Evolutionary conservation across 35 echinoderm and acorn worm genomes (phyloP), one percentile per base, ranked within the genome.

Genomic region (Apostichopus parvimensis): DNA sequence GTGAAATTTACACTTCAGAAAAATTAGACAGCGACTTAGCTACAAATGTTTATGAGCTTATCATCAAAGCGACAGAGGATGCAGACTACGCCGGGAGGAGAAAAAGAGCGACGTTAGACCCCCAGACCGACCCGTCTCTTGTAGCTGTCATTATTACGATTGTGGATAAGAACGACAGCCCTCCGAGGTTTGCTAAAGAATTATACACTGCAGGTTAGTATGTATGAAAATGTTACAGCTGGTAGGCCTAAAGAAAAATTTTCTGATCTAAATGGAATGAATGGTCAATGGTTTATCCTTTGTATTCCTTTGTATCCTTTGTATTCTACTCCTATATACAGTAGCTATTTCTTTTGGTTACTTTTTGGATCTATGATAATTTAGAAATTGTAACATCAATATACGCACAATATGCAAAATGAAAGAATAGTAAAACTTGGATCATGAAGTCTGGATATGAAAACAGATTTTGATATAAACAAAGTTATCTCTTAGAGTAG

Each of bases 121-220:
- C 78, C 13, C 12, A n/a, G 12, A 83, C 10, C 5, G 56, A 84
- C 56, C 81, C 54, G 18, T 58, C 81, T 18, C 55, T 84, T 59
- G 22, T 58, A 15, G 20, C 17, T 6, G 81, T 84, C 53, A 59
- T 13, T 1, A 60, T 84, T 59, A 60, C 17, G 2, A 84, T 84
- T 60, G 81, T 84, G 81, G 81, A 84, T 59, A 6, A 58, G 8
- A 84, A 84, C 23, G 81, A 84, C 54, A 84, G 22, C 56, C 81
- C 81, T 22, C 81, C 81, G 14, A 58, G 57, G 6, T 84, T 84
- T 84, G 17, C 6, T 23, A 17, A 84, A 58, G 56, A 17, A 0
- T 84, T 84, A 22, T 84, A 59, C 81, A 84, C 81, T 9, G 54
- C 81, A n/a, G 81, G 81, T 84, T 58, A 58, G 81, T 84, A 13